Percentiles rank a stretch among this genome's conserved stretches.
Evolutionary conservation across 37 sponge, comb jelly and placozoan species (phyloP).

Genomic region (Eunapius fragilis): DNA sequence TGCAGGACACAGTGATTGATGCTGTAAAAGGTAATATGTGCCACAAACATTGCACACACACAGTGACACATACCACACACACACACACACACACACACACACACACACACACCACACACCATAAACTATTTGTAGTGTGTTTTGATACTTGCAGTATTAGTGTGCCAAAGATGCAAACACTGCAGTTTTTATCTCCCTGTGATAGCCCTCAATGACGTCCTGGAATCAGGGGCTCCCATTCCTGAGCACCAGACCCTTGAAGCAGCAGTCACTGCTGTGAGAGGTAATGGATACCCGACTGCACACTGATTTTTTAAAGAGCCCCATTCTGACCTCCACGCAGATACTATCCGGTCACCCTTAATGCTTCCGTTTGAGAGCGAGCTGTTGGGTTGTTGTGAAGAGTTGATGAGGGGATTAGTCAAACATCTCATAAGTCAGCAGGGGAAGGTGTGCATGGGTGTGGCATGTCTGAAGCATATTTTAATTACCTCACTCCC

Average conservation of each 20-base stretch:
- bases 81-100: background rate
- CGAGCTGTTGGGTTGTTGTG: background rate
- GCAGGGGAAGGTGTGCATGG: background rate
- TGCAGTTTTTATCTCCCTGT: background rate
- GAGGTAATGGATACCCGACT: background rate
- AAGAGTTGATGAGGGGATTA: background rate
- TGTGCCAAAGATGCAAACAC: no score
- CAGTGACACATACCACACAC: no score
- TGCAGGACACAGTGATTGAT: slow-evolving; percentile 31
- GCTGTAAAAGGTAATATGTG: slow-evolving; percentile 21
- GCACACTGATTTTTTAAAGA: background rate
- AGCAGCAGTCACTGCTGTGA: no score
- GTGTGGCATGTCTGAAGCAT: no score
- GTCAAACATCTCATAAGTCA: background rate
- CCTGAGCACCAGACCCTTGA: no score
- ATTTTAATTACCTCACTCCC: background rate
- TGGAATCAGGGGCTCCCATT: no score
- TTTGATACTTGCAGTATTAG: no score
- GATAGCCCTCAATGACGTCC: background rate
- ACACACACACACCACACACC: background rate
- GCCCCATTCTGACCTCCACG: background rate
- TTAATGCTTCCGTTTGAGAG: background rate
- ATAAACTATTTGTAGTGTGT: no score
- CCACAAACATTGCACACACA: no score
- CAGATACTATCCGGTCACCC: slow-evolving; percentile 10